A percentile compares a stretch with the other conserved stretches of the same genome.
Evolutionary conservation across 2,888 invertebrate species (phyloP).

Genomic region (Metallyticus violacea): DNA sequence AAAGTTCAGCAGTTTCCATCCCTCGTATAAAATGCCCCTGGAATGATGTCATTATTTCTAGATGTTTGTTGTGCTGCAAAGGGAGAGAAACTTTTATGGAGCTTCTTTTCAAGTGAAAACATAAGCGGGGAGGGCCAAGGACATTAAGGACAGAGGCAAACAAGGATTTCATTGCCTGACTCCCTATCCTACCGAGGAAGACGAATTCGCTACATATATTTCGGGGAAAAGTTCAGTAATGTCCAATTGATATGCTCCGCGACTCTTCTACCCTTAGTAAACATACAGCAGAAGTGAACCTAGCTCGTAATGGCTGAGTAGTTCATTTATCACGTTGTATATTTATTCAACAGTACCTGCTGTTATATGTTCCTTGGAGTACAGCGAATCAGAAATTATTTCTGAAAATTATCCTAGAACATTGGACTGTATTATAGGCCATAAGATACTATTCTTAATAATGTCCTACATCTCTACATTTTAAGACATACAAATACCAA

Average conservation of each 20-base stretch:
- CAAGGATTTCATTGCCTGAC: neutral
- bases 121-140: neutral
- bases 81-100: slow-evolving; percentile 8
- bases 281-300: neutral
- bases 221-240: neutral
- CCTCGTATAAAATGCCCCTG: neutral
- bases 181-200: neutral
- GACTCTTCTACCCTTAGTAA: neutral
- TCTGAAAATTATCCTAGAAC: too few relatives aligned
- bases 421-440: too few relatives aligned
- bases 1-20: neutral
- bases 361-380: too few relatives aligned
- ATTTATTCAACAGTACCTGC: neutral
- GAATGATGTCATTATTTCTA: neutral
- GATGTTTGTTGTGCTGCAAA: neutral
- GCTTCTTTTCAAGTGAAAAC: slow-evolving; percentile 4
- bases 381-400: too few relatives aligned
- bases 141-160: neutral
- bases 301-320: neutral
- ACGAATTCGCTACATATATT: neutral
- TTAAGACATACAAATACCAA: too few relatives aligned
- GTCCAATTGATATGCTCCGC: neutral
- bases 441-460: too few relatives aligned
- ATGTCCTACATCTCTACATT: too few relatives aligned
- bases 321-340: neutral